Base-by-base conservation (phyloP, 2,113 vertebrate species). In the Cinclus cinclus region DNA sequence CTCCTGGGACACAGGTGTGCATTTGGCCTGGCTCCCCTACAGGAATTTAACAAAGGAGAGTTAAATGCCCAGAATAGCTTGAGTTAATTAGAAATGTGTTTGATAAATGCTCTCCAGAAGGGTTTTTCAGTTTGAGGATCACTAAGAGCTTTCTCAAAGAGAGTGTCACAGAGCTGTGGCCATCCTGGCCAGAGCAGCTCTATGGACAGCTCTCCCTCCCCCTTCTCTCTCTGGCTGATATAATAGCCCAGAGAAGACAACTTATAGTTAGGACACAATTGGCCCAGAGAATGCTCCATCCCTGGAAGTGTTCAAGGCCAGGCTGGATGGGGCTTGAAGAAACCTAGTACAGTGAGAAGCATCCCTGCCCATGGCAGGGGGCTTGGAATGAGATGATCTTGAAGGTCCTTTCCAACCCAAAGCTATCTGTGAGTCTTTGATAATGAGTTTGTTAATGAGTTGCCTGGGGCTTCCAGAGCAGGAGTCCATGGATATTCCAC, bases 101-200 rank as follows among this genome's bases (percentile, higher is more conserved):
- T 69, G 30, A 49, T 46, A 47, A 47, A 15, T 79, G 52, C 13
- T 83, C 15, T 88, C 31, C 20, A 35, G 37, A 88, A 0, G 0
- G 8, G 4, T 24, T 83, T 92, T 86, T 80, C 53, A 64, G 49
- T 60, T 60, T 56, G 18, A 77, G 39, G 21, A 28, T 65, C 53
- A 24, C 42, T 19, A 23, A 52, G 55, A 91, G 4, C 50, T 77
- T 92, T 81, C 19, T 52, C 55, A 58, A 44, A 7, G 41, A 49
- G 50, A 73, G 2, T 0, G 0, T 17, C 24, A 31, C 30, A n/a
- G 20, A 24, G 11, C 22, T 81, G 53, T 80, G 60, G 42, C 27
- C 28, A 31, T 39, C 37, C 33, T 4, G 1, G 17, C 35, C 47
- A 25, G 28, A 78, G n/a, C 23, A 53, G n/a, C 16, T 65, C 50